phyloP scores from a whole-genome alignment of 53 echinoderm and acorn worm genomes.

The Arbacia lixula region DNA sequence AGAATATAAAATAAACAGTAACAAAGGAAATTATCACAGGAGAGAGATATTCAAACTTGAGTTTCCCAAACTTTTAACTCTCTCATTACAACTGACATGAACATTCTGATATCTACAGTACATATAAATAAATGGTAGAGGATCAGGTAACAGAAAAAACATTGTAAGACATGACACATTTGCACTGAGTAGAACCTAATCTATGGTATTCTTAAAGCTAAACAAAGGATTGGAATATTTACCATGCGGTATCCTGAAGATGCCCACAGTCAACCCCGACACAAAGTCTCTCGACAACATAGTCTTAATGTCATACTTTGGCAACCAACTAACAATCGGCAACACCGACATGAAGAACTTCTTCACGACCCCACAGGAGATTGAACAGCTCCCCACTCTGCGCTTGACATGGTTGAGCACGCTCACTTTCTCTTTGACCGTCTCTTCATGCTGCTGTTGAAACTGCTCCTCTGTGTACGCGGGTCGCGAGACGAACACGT shows the following conservation, averaged over 20 bases:
- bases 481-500: slow-evolving; percentile 73
- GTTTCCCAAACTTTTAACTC: no score
- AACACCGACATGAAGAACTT: slow-evolving; percentile 50
- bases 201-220: no score
- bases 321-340: slow-evolving; percentile 85
- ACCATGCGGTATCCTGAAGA: slow-evolving; percentile 89
- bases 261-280: slow-evolving; percentile 79
- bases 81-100: no score
- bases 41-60: no score
- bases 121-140: no score
- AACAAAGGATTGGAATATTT: neutral
- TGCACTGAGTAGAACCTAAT: no score
- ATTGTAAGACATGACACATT: no score
- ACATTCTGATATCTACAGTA: no score
- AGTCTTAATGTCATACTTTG: slow-evolving; percentile 68
- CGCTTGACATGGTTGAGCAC: slow-evolving; percentile 15
- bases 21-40: no score
- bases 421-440: slow-evolving; percentile 35
- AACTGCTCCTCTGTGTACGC: slow-evolving; percentile 85
- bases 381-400: neutral
- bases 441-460: slow-evolving; percentile 66
- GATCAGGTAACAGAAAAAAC: no score
- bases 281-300: slow-evolving; percentile 67
- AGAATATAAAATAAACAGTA: no score
- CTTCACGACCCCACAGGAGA: slow-evolving; percentile 5